Evolutionary conservation across 2,113 vertebrate species (phyloP).

Genomic region (Ovibos moschatus): DNA sequence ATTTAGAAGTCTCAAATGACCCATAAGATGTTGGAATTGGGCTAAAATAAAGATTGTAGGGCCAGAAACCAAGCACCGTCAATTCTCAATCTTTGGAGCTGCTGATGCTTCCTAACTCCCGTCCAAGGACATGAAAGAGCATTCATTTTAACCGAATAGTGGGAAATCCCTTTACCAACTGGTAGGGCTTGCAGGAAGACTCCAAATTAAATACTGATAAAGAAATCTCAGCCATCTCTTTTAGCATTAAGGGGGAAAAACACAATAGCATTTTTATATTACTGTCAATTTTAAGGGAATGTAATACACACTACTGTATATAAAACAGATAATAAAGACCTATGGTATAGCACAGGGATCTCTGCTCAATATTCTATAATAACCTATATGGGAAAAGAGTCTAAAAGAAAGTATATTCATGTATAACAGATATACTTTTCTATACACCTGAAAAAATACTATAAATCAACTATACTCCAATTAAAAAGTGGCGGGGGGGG

Average conservation of each 20-base stretch:
- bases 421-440: not conserved
- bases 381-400: not conserved
- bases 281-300: not conserved
- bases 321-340: not conserved
- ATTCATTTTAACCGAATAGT: not conserved
- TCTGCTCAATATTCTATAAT: not conserved
- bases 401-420: not conserved
- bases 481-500: rapidly evolving
- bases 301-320: not conserved
- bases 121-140: not conserved
- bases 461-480: not conserved
- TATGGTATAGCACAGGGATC: not conserved
- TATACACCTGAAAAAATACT: not conserved
- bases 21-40: not conserved
- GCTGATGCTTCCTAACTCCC: not conserved
- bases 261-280: constrained; percentile 4
- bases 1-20: not conserved
- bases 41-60: not conserved
- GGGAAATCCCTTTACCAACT: not conserved
- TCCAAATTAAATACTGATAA: not conserved
- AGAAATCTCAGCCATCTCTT: not conserved
- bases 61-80: not conserved
- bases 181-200: not conserved
- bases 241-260: not conserved
- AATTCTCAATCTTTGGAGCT: not conserved